Base-by-base conservation (phyloP, 92 coral and sea anemone genomes). In the Diadumene lineata region DNA sequence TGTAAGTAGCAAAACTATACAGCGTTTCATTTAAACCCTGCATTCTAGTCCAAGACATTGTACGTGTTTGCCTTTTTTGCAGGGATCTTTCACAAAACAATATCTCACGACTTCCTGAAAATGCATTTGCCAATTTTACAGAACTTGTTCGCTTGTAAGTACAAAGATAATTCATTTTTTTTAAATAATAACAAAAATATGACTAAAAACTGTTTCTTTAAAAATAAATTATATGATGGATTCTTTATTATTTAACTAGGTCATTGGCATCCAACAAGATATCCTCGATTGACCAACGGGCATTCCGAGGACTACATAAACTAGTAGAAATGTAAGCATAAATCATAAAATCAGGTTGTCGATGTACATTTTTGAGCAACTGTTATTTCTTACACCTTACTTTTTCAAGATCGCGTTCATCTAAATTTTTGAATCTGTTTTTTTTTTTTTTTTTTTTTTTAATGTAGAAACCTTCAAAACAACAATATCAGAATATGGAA, bases 401-500 rank as follows among this genome's bases (percentile, higher is more conserved):
- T n/a, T n/a, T n/a, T n/a, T n/a, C n/a, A n/a, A n/a, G n/a, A n/a
- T n/a, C n/a, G n/a, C n/a, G n/a, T n/a, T n/a, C n/a, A n/a, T n/a
- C n/a, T n/a, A n/a, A n/a, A n/a, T n/a, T n/a, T n/a, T n/a, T n/a
- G n/a, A n/a, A n/a, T n/a, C n/a, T n/a, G n/a, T n/a, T n/a, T n/a
- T n/a, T n/a, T n/a, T 23, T 4, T 23, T 53, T 3, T 53, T 53
- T 13, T 17, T 44, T 44, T 44, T 17, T 53, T 53, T 53, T 3
- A 53, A 9, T 9, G 19, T 26, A 70, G 73, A 60, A 43, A 68
- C 50, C 56, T 68, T 11, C 23, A 51, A 66, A 19, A 17, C 0
- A 68, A 68, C 73, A 68, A 9, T 51, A 44, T 68, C 73, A 11
- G 48, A 7, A 31, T 1, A 26, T 68, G 73, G 73, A 27, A 68